Evolutionary conservation across 2,113 vertebrate genomes (phyloP).

Genomic region (Paradisaea rubra): DNA sequence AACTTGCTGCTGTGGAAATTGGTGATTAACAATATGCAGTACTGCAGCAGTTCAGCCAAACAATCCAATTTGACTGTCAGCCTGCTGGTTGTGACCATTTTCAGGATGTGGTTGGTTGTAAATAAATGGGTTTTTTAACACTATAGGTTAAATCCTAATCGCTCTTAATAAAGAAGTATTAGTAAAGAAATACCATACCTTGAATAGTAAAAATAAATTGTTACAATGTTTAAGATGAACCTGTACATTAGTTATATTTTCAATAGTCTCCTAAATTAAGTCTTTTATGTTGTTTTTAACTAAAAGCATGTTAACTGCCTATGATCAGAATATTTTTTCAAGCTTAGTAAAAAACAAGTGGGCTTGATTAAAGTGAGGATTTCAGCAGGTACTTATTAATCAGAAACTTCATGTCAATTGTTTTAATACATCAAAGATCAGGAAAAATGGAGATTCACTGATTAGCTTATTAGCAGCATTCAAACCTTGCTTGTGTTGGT

Average conservation of each 20-base stretch:
- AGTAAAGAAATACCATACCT: not conserved
- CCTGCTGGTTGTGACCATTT: not conserved
- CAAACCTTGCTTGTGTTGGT: not conserved
- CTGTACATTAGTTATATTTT: not conserved
- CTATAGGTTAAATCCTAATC: not conserved
- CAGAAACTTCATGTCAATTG: not conserved
- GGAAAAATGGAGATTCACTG: not conserved
- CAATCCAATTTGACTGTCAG: not conserved
- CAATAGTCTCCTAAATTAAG: not conserved
- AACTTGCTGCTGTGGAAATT: constrained; percentile 4
- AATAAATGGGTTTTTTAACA: not conserved
- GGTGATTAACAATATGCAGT: constrained; percentile 15
- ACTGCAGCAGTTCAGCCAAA: not conserved
- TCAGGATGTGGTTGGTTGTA: not conserved
- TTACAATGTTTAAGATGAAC: not conserved
- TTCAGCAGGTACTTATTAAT: not conserved
- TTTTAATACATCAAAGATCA: not conserved
- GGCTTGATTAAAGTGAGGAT: constrained; percentile 1
- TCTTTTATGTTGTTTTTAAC: not conserved
- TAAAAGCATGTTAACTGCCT: not conserved
- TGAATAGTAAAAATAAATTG: not conserved
- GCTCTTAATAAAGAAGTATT: not conserved
- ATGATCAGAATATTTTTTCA: not conserved
- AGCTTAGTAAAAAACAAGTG: not conserved
- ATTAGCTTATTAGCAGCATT: constrained; percentile 2